Evolutionary conservation across 2,888 invertebrate genomes (phyloP), one percentile per base, ranked within the genome.

Genomic region (Troglohyphantes excavatus): DNA sequence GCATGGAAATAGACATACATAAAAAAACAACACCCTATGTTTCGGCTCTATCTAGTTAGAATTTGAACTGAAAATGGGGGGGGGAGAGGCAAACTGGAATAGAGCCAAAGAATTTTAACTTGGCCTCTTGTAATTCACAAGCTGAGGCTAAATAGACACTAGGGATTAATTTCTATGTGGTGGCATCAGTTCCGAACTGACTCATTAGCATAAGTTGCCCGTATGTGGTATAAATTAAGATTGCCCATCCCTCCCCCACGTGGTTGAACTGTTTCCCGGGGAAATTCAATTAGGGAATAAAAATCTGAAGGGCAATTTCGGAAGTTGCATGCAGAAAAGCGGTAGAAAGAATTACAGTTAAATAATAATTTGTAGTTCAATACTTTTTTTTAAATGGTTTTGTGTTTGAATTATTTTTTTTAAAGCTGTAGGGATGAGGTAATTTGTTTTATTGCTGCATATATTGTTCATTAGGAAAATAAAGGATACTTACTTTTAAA

Each of bases 251-350:
- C 76, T n/a, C n/a, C 65, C 43, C 46, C n/a, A 26, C 43, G 21
- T 68, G 46, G 33, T 78, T 43, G 43, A 33, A 21, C 53, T 17
- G 26, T 67, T 84, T 67, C 39, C 68, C 46, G 21, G 43, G 39
- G 27, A 87, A 79, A 87, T 87, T 87, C 87, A 87, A 87, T 87
- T 87, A 87, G 79, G 78, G 79, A 61, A 87, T 87, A 87, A 87
- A 86, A 87, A 79, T 87, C 87, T 79, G 79, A 63, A 79, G 79
- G 79, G 72, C 65, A 79, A 87, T 87, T 87, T 79, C 79, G 72
- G 65, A 79, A 29, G 23, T 13, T 61, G 61, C 53, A 21, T 23
- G 27, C 63, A 19, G 68, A 63, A 39, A 70, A 23, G 68, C 70
- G 63, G 13, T 27, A 39, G 85, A 53, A 70, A 70, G 70, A 86